A percentile compares a stretch with the other conserved stretches of the same genome.
These are phyloP conservation scores for Terrapene triunguis DNA, from an alignment of 2,113 vertebrate species.

Conservation along the genomic window DNA sequence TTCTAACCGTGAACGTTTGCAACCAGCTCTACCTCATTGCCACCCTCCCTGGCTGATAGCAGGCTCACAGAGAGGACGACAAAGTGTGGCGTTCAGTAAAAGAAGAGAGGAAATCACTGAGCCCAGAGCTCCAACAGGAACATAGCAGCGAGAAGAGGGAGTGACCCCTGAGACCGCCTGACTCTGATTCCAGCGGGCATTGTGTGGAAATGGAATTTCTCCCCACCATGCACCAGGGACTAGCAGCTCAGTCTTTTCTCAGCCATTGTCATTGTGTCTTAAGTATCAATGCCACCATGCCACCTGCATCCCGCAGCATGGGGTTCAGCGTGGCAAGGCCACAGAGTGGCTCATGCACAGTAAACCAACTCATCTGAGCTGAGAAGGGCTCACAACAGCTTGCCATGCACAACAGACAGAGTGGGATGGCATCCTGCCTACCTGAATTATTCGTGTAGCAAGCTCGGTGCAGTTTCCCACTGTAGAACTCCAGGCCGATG, in stretches of 20 bases:
- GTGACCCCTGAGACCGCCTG: accelerated
- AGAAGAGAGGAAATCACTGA: not conserved
- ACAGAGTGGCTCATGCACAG: accelerated
- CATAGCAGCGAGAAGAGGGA: not conserved
- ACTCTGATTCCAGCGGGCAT: not conserved
- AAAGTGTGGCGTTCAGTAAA: not conserved
- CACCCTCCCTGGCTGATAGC: not conserved
- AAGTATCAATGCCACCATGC: not conserved
- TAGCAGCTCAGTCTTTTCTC: not conserved
- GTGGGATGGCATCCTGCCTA: slow-evolving; percentile 13
- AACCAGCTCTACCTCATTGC: not conserved
- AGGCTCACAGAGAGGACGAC: not conserved
- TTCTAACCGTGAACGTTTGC: no score
- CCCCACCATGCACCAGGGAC: accelerated
- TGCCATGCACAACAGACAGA: accelerated
- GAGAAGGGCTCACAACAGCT: not conserved
- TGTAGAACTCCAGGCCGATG: slow-evolving; percentile 98
- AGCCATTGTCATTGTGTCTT: not conserved
- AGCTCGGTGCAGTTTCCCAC: slow-evolving; percentile 92
- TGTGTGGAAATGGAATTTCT: not conserved
- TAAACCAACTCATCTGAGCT: not conserved
- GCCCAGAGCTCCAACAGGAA: not conserved
- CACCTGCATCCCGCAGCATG: not conserved
- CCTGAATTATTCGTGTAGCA: slow-evolving; percentile 88
- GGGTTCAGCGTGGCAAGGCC: not conserved